phyloP scores from a whole-genome alignment of 2,888 invertebrate genomes.

The Cryptocephalus primarius region DNA sequence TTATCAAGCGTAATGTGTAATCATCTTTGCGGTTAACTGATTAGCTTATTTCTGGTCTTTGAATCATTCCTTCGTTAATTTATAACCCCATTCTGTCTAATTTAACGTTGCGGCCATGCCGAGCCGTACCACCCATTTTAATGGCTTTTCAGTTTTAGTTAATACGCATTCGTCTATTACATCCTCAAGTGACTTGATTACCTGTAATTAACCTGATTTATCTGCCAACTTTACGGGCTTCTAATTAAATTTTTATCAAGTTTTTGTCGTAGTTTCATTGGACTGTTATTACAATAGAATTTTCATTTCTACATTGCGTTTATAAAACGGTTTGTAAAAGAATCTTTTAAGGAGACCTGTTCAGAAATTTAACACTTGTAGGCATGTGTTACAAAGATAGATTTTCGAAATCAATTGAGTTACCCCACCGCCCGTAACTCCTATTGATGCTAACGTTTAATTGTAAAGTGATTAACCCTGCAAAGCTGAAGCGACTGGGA shows the following conservation, averaged over 20 bases:
- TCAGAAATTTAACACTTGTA: too few relatives aligned
- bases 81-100: slow-evolving; percentile 30
- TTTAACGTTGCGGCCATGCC: slow-evolving; percentile 26
- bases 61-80: slow-evolving; percentile 28
- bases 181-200: slow-evolving; percentile 16
- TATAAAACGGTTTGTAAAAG: too few relatives aligned
- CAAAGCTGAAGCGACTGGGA: too few relatives aligned
- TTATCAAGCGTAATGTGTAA: slow-evolving; percentile 27
- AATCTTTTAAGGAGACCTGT: too few relatives aligned
- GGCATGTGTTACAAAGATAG: too few relatives aligned
- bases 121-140: slow-evolving; percentile 23
- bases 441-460: too few relatives aligned
- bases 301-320: too few relatives aligned
- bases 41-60: slow-evolving; percentile 31
- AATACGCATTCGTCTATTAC: slow-evolving; percentile 17
- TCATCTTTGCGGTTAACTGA: slow-evolving; percentile 32
- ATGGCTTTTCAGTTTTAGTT: slow-evolving; percentile 25
- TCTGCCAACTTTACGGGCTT: slow-evolving; percentile 9
- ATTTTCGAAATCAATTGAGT: too few relatives aligned
- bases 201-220: slow-evolving; percentile 13
- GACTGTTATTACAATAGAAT: too few relatives aligned
- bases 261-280: too few relatives aligned
- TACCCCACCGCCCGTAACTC: too few relatives aligned
- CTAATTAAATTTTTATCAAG: slow-evolving; percentile 9
- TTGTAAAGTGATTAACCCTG: too few relatives aligned